These are phyloP conservation scores for Octonoba sinensis DNA, from an alignment of 2,888 invertebrate species.

Conservation along the genomic window DNA sequence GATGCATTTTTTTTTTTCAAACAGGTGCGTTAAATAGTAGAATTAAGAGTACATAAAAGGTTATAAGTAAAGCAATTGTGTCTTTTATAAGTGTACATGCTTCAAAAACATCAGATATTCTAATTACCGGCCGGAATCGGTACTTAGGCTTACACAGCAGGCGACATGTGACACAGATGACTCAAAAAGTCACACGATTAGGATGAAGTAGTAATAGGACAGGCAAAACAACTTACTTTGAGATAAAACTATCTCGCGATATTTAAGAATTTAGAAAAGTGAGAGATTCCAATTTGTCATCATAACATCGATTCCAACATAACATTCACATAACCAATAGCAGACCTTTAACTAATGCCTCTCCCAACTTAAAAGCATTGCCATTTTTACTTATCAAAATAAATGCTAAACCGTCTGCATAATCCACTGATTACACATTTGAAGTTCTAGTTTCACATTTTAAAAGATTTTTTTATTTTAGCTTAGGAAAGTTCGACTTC, in stretches of 20 bases:
- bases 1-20: too few relatives aligned
- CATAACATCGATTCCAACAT: not conserved
- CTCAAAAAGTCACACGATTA: not conserved
- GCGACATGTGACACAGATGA: not conserved
- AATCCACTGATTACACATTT: too few relatives aligned
- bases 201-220: not conserved
- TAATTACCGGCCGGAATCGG: conserved; percentile 17
- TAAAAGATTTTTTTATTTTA: not conserved
- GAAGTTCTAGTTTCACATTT: not conserved
- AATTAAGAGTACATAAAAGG: too few relatives aligned
- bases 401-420: not conserved
- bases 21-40: too few relatives aligned
- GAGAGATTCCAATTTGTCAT: too few relatives aligned
- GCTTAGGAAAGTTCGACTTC: not conserved
- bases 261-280: too few relatives aligned
- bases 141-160: conserved; percentile 26
- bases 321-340: conserved; percentile 9
- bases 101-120: too few relatives aligned
- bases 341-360: conserved; percentile 29
- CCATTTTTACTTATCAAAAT: not conserved
- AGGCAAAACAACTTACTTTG: not conserved
- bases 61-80: too few relatives aligned
- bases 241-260: not conserved
- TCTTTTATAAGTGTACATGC: too few relatives aligned
- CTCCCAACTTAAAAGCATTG: conserved; percentile 10